Percentiles rank a stretch among this genome's conserved stretches.
Conservation (phyloP, 2,888 invertebrate genomes). For the Strigamia crassipes region DNA sequence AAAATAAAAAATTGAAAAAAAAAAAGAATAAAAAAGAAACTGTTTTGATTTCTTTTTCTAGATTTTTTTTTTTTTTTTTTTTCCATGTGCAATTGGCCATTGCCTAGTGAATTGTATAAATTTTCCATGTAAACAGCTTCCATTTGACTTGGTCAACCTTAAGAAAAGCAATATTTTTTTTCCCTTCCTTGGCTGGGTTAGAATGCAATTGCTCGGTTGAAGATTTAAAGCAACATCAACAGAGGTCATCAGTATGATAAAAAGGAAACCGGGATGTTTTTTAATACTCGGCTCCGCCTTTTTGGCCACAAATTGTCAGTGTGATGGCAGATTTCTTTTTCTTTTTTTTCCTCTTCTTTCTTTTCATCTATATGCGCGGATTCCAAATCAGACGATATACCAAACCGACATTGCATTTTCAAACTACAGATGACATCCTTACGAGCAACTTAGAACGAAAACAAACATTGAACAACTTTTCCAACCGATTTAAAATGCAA, state of each 20-base stretch:
- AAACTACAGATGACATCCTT: background rate
- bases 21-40: background rate
- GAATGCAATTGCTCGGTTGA: conserved; percentile 16
- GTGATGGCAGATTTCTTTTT: conserved; percentile 15
- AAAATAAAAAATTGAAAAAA: background rate
- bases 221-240: conserved; percentile 35
- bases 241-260: conserved; percentile 31
- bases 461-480: too few relatives aligned
- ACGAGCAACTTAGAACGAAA: background rate
- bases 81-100: background rate
- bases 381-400: background rate
- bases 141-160: conserved; percentile 6
- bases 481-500: too few relatives aligned
- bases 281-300: background rate
- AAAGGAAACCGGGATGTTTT: conserved; percentile 31
- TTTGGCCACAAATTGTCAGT: conserved; percentile 19
- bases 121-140: conserved; percentile 11
- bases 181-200: background rate
- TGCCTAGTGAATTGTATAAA: conserved; percentile 6
- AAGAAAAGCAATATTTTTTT: conserved; percentile 6
- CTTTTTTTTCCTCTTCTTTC: too few relatives aligned
- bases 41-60: background rate
- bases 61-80: too few relatives aligned
- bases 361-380: background rate
- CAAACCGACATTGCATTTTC: background rate